These are phyloP conservation scores for Pollicipes pollicipes DNA, from an alignment of 1,140 invertebrate genomes.

Conservation along the genomic window DNA sequence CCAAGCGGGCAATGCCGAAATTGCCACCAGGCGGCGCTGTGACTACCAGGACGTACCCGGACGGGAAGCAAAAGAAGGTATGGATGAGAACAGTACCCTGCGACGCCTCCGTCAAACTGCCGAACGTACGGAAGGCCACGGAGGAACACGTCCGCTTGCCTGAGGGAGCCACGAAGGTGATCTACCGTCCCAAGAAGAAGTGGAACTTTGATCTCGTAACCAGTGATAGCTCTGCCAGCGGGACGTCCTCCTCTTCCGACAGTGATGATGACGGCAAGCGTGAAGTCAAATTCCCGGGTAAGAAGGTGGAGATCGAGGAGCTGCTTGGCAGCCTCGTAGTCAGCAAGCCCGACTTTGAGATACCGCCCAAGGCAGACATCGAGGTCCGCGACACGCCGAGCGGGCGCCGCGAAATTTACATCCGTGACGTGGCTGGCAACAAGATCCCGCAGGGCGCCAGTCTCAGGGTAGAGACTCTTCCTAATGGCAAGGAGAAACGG, in stretches of 20 bases:
- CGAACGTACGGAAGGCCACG: neutral
- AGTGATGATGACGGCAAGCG: neutral
- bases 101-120: neutral
- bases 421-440: neutral
- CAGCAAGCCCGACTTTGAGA: neutral
- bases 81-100: neutral
- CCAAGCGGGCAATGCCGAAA: neutral
- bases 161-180: neutral
- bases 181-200: neutral
- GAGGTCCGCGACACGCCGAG: neutral
- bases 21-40: neutral
- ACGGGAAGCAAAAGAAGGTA: neutral
- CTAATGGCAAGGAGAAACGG: neutral
- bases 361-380: neutral
- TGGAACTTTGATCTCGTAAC: neutral
- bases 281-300: neutral
- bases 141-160: neutral
- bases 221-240: neutral
- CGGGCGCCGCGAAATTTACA: neutral
- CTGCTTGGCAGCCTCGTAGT: neutral
- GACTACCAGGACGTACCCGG: neutral
- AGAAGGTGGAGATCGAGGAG: neutral
- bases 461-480: neutral
- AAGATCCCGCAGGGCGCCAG: neutral
- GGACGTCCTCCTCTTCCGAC: neutral